Percentiles rank a stretch among this genome's conserved stretches.
These are phyloP conservation scores for Halcyon senegalensis DNA, from an alignment of 2,113 vertebrate genomes.

Conservation along the genomic window DNA sequence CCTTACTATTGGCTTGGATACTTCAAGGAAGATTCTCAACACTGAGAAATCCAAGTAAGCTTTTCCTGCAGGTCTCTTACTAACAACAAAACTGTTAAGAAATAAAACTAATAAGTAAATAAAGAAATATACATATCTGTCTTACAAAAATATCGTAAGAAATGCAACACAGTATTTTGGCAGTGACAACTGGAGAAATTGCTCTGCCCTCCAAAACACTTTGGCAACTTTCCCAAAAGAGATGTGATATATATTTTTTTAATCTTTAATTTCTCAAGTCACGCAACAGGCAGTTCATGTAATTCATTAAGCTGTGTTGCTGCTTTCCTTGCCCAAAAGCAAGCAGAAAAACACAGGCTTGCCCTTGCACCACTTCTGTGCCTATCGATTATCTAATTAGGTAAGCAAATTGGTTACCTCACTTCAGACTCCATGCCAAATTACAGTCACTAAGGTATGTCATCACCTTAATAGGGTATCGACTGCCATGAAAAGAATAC, in stretches of 20 bases:
- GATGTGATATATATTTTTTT: background rate
- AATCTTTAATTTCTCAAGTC: constrained; percentile 19
- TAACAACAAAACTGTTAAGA: background rate
- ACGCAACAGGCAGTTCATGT: background rate
- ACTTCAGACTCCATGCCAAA: constrained; percentile 40
- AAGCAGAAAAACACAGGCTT: background rate
- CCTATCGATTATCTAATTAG: constrained; percentile 65
- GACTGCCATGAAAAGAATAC: constrained; percentile 6
- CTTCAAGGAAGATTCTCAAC: background rate
- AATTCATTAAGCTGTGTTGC: constrained; percentile 28
- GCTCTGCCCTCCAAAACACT: constrained; percentile 1
- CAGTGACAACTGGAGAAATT: background rate
- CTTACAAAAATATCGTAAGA: background rate
- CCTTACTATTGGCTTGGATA: background rate
- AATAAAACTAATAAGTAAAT: background rate
- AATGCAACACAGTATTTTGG: background rate
- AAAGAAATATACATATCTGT: background rate
- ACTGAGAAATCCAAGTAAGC: background rate
- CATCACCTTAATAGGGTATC: constrained; percentile 58
- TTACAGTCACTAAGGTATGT: constrained; percentile 51
- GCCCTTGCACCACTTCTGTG: background rate
- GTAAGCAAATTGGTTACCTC: constrained; percentile 62
- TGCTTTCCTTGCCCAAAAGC: constrained; percentile 11
- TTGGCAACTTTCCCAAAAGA: background rate
- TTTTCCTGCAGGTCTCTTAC: background rate